Evolutionary conservation across 2,888 invertebrate genomes (phyloP), one percentile per base, ranked within the genome.

Genomic region (Palloptera scutellata): DNA sequence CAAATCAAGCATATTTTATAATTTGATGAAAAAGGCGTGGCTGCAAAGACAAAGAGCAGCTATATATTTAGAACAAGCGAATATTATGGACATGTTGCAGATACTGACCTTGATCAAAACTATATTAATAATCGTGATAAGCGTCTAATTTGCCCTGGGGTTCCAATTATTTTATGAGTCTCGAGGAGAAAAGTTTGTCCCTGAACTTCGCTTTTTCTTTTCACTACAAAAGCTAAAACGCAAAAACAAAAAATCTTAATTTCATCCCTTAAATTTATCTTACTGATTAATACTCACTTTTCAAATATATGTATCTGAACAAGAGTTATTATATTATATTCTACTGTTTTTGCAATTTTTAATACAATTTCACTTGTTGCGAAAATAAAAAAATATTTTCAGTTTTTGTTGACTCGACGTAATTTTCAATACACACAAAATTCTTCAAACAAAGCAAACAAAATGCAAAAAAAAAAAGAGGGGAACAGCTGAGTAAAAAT

Each of bases 1-100:
- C 85, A 98, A 90, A 87, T 97, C 96, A 88, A 98, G 89, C 97
- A 98, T 98, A 82, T 51, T 70, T 45, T 12, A 12, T 12, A 10
- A 42, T 42, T 41, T 3, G 42, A 10, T 15, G 30, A n/a, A 20
- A n/a, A 40, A 40, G 12, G 48, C 15, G 3, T 48, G 48, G 48
- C 48, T 48, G 48, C 48, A 15, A 13, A 48, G 48, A 15, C 15
- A n/a, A 48, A 48, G 3, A n/a, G 15, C 48, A 13, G 12, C n/a
- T 11, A 19, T 12, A 57, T 20, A 45, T 19, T 45, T 17, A 19
- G 20, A 45, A 12, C 20, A 20, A n/a, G 8, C 20, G n/a, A 43
- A 12, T 43, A n/a, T 45, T 15, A 19, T 10, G 45, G 4, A 17
- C 19, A 11, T 9, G 19, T 1, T 41, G 17, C 1, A 17, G 15